Evolutionary conservation across 2,113 vertebrate species (phyloP).

Genomic region (Cyanocitta stelleri): DNA sequence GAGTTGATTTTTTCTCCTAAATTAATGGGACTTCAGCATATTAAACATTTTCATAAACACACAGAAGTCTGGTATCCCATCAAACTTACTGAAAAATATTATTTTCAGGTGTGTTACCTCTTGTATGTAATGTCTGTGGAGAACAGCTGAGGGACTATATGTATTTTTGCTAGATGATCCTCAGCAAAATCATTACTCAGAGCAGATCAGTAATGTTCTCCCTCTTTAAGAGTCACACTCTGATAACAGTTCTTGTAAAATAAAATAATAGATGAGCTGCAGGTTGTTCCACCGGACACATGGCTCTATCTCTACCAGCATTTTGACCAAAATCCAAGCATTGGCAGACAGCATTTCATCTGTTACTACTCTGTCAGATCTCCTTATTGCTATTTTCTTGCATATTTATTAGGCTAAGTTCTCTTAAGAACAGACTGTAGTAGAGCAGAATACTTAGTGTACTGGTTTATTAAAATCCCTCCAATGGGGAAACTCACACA

Average conservation of each 20-base stretch:
- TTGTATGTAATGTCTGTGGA: not conserved
- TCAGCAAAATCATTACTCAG: not conserved
- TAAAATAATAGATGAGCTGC: not conserved
- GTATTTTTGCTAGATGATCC: not conserved
- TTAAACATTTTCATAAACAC: not conserved
- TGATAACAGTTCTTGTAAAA: not conserved
- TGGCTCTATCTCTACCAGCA: not conserved
- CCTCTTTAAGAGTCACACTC: not conserved
- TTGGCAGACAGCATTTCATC: not conserved
- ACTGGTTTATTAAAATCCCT: not conserved
- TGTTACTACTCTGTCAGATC: not conserved
- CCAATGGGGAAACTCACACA: not conserved
- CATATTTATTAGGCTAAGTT: not conserved
- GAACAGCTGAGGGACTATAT: not conserved
- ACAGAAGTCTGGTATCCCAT: not conserved
- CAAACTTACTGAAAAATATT: not conserved
- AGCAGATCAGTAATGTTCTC: not conserved
- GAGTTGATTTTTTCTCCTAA: not conserved
- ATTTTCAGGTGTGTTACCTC: not conserved
- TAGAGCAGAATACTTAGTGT: not conserved
- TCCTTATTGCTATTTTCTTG: not conserved
- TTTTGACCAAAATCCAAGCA: slow-evolving; percentile 26
- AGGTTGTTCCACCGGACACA: not conserved
- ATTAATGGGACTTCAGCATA: not conserved
- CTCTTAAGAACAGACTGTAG: slow-evolving; percentile 8